Conservation (phyloP, 2,888 invertebrate species). For the Torymus texanus region DNA sequence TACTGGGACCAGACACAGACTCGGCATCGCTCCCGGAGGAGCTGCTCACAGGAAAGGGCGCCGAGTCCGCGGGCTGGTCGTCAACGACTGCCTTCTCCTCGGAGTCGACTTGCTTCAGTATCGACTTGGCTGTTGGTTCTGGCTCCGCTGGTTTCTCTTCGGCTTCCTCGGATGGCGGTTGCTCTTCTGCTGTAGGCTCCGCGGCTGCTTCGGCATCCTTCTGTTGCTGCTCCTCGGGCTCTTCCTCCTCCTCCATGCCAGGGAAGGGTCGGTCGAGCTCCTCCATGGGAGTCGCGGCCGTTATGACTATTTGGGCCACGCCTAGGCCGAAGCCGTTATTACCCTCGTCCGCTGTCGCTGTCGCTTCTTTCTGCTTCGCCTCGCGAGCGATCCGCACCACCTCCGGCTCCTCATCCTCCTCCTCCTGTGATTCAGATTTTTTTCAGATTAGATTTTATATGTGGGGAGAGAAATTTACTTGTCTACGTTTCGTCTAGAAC, state of each 20-base stretch:
- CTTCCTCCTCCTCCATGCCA: constrained; percentile 74
- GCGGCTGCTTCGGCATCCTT: constrained; percentile 25
- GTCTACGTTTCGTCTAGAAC: neutral
- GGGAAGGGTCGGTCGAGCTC: constrained; percentile 89
- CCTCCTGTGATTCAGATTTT: constrained; percentile 44
- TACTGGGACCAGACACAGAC: constrained; percentile 79
- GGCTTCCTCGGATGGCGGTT: constrained; percentile 56
- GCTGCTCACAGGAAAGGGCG: constrained; percentile 80
- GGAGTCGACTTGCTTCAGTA: constrained; percentile 62
- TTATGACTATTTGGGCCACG: constrained; percentile 93
- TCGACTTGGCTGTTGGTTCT: constrained; percentile 55
- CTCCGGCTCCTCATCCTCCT: constrained; percentile 56
- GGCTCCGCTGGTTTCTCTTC: constrained; percentile 60
- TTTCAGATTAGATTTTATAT: neutral
- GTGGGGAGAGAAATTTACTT: neutral
- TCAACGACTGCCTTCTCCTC: constrained; percentile 75
- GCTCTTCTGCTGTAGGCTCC: constrained; percentile 43
- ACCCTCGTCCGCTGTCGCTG: constrained; percentile 47
- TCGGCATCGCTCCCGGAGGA: constrained; percentile 83
- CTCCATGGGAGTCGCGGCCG: constrained; percentile 96
- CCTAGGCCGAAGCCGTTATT: constrained; percentile 83
- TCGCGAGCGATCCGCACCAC: constrained; percentile 42
- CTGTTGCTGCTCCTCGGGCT: constrained; percentile 54
- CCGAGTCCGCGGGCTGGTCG: constrained; percentile 79
- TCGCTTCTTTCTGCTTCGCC: constrained; percentile 43